Evolutionary conservation across 2,888 invertebrate genomes (phyloP), one percentile per base, ranked within the genome.

Genomic region (Drosophila meridionalis): DNA sequence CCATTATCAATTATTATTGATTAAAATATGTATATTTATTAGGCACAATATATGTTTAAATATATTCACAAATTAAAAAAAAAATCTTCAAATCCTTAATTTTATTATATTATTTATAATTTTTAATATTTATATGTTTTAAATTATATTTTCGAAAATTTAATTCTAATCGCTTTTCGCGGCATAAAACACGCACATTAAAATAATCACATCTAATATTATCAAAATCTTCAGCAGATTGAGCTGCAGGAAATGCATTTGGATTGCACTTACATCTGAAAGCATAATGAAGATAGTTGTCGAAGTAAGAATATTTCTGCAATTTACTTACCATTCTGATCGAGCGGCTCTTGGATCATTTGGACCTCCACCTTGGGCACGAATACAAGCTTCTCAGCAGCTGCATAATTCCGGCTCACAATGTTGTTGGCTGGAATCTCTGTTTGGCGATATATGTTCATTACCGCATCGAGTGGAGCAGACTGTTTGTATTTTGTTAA

Each of bases 161-260:
- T 5, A 28, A 11, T 32, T 28, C 34, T 47, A 32, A 0, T 34
- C 9, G 4, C 14, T n/a, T 2, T 68, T 56, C 14, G 9, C 48
- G 8, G 14, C 32, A 20, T 57, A 56, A 12, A 55, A 61, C 0
- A 76, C n/a, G 43, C 47, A 75, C 11, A 87, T 14, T 11, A 89
- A n/a, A 4, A 74, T 65, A 1, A 73, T 8, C 11, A 78, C 32
- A 47, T 87, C 72, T 61, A 85, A 26, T 8, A 64, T 50, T 3
- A 87, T 8, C 11, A 89, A 34, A n/a, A 85, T 42, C 48, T 89
- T 87, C 40, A 89, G 43, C 40, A 85, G 32, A 20, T 89, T 89
- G 0, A 82, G 9, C 38, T 85, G 88, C 57, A 89, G 28, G 30
- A 82, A 34, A 7, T 75, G 70, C 80, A 85, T 84, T 12, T 57